phyloP scores from a whole-genome alignment of 2,113 vertebrate genomes.

The Antigone vipio region DNA sequence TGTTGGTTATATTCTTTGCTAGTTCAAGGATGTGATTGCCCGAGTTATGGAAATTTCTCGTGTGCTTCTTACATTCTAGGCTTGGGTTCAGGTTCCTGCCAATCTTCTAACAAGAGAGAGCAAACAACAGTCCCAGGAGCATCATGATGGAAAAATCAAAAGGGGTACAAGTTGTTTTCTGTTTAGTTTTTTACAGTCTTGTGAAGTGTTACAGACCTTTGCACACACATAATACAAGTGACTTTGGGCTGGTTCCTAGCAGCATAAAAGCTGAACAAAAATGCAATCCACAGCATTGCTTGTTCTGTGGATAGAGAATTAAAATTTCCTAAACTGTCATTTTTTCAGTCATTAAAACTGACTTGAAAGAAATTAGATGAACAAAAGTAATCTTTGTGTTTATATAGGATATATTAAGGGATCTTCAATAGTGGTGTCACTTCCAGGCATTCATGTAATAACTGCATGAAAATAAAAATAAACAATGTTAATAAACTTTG shows the following conservation, averaged over 20 bases:
- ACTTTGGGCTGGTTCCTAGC: not conserved
- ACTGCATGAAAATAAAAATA: conserved; percentile 14
- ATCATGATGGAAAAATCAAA: not conserved
- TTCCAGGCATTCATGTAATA: not conserved
- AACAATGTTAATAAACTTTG: not conserved
- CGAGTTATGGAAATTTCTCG: not conserved
- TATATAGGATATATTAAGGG: not conserved
- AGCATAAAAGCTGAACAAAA: not conserved
- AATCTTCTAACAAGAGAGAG: not conserved
- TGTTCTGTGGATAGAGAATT: not conserved
- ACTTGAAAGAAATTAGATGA: not conserved
- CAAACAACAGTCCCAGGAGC: not conserved
- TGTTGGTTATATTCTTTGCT: not conserved
- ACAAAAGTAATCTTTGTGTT: not conserved
- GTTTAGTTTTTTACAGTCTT: not conserved
- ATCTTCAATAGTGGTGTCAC: not conserved
- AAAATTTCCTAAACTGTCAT: not conserved
- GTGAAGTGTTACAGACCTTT: not conserved
- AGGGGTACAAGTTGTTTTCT: not conserved
- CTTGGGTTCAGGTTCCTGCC: not conserved
- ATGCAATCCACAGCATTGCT: not conserved
- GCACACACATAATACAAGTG: not conserved
- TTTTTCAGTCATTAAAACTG: not conserved
- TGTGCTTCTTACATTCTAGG: not conserved
- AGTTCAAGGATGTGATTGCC: not conserved